Conservation (phyloP, 2,888 invertebrate genomes). For the Branchinecta sandiegonensis region DNA sequence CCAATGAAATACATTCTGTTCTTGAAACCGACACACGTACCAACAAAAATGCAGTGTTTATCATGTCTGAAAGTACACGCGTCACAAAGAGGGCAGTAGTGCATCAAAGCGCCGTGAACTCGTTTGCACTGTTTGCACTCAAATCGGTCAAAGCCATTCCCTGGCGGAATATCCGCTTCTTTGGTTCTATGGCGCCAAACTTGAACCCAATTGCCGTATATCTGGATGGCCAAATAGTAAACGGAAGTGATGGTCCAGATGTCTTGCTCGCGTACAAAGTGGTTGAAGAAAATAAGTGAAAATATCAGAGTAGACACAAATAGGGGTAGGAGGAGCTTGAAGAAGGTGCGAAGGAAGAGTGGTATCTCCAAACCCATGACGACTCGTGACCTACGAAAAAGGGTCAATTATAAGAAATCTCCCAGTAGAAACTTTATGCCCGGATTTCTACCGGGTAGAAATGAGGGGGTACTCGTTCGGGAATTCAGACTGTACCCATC, state of each 20-base stretch:
- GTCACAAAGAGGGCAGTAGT: constrained; percentile 34
- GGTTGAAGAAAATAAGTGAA: not conserved
- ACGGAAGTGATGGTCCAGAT: not conserved
- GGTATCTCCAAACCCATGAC: not conserved
- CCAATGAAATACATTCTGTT: constrained; percentile 35
- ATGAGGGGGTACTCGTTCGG: too few species aligned
- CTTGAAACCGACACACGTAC: constrained; percentile 35
- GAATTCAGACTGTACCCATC: too few species aligned
- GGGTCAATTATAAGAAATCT: too few species aligned
- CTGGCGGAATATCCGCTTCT: not conserved
- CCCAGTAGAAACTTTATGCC: too few species aligned
- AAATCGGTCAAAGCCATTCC: not conserved
- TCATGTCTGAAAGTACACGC: constrained; percentile 36
- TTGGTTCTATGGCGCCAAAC: constrained; percentile 7
- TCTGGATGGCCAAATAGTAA: not conserved
- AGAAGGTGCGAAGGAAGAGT: not conserved
- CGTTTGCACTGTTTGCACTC: not conserved
- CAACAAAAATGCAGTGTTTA: constrained; percentile 36
- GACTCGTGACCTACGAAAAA: too few species aligned
- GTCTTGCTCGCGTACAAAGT: not conserved
- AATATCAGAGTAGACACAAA: not conserved
- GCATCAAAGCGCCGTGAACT: constrained; percentile 18
- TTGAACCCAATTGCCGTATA: not conserved
- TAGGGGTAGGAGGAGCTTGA: not conserved
- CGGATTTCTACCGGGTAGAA: too few species aligned